Percentiles rank a stretch among this genome's conserved stretches.
Conservation (phyloP, 1,140 invertebrate genomes). For the Rhizoglyphus robini region DNA sequence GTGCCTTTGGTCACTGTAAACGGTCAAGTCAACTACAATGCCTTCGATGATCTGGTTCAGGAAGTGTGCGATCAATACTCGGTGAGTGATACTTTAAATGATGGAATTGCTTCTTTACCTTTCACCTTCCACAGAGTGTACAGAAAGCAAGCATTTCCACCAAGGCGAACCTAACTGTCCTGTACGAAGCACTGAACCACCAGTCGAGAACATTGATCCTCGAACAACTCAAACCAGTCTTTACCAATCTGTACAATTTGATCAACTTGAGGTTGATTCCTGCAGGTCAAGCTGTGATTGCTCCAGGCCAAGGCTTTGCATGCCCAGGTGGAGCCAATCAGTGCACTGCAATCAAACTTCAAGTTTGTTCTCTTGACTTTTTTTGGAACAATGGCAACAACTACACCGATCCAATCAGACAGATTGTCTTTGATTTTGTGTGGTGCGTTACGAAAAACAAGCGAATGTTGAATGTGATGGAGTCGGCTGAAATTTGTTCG, state of each 20-base stretch:
- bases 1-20: slow-evolving; percentile 12
- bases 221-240: slow-evolving; percentile 9
- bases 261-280: slow-evolving; percentile 14
- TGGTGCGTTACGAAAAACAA: slow-evolving; percentile 17
- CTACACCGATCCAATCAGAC: slow-evolving; percentile 17
- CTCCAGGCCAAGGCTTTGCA: background rate
- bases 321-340: background rate
- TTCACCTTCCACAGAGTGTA: background rate
- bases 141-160: slow-evolving; percentile 6
- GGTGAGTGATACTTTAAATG: background rate
- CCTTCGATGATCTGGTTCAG: slow-evolving; percentile 20
- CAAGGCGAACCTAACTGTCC: background rate
- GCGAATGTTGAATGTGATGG: background rate
- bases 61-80: slow-evolving; percentile 2
- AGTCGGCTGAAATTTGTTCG: slow-evolving; percentile 10
- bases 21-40: background rate
- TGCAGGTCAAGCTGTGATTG: background rate
- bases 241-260: background rate
- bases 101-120: no score
- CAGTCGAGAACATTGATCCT: slow-evolving; percentile 8
- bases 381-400: slow-evolving; percentile 19
- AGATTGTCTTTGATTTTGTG: slow-evolving; percentile 18
- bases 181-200: slow-evolving; percentile 10
- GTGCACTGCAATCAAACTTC: slow-evolving; percentile 14
- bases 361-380: slow-evolving; percentile 16